A percentile compares a stretch with the other conserved stretches of the same genome.
These are phyloP conservation scores for Asarcornis scutulata DNA, from an alignment of 2,113 vertebrate species.

Conservation along the genomic window DNA sequence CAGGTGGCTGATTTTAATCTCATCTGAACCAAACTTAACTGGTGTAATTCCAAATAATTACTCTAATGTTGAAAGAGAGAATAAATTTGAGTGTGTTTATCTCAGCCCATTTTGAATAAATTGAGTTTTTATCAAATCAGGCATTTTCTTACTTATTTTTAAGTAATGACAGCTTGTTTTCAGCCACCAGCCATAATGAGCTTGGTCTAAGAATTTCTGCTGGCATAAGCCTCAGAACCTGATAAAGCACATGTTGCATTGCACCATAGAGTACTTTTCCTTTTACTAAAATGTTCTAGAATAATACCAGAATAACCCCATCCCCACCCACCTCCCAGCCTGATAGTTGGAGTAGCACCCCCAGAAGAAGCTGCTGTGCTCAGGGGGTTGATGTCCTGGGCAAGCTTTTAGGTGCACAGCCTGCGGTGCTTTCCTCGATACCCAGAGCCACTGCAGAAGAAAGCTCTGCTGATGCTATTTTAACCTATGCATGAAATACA, in stretches of 20 bases:
- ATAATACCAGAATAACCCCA: not conserved
- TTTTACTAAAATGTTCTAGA: not conserved
- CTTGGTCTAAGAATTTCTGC: not conserved
- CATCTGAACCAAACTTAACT: conserved; percentile 18
- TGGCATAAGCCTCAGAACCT: not conserved
- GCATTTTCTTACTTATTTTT: conserved; percentile 31
- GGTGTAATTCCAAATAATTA: not conserved
- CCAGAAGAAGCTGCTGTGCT: not conserved
- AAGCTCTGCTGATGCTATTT: not conserved
- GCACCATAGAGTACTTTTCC: not conserved
- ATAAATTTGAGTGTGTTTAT: conserved; percentile 24
- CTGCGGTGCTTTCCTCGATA: not conserved
- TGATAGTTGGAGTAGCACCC: not conserved
- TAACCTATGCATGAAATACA: accelerated
- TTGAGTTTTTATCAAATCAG: conserved; percentile 28
- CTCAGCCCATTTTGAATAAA: conserved; percentile 44
- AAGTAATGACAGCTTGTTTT: not conserved
- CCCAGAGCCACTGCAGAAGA: not conserved
- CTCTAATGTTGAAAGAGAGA: not conserved
- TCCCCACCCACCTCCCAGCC: not conserved
- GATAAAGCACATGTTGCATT: not conserved
- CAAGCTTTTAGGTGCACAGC: not conserved
- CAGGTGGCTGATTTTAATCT: not conserved
- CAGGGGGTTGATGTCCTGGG: not conserved
- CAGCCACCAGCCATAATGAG: not conserved